Evolutionary conservation across 2,113 vertebrate species (phyloP).

Genomic region (Mionectes macconnelli): DNA sequence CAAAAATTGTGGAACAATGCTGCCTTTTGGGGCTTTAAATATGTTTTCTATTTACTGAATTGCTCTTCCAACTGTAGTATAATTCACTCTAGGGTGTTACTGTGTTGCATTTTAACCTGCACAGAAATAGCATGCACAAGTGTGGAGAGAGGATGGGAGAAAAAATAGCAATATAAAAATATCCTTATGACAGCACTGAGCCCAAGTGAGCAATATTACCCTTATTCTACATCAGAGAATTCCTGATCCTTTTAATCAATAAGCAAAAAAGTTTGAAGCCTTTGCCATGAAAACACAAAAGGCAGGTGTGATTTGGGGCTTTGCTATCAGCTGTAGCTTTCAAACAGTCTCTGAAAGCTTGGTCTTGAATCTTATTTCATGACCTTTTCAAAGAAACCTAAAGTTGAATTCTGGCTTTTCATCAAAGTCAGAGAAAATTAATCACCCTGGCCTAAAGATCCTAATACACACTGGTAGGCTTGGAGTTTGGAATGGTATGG

Average conservation of each 20-base stretch:
- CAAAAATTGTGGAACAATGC: neutral
- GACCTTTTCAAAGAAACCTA: neutral
- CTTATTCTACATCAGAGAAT: neutral
- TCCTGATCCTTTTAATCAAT: neutral
- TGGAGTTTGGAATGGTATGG: neutral
- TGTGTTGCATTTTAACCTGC: constrained; percentile 38
- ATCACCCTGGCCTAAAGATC: neutral
- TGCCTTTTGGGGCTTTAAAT: constrained; percentile 22
- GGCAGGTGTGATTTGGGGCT: neutral
- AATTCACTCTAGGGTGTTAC: constrained; percentile 40
- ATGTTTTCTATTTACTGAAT: constrained; percentile 43
- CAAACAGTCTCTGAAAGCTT: neutral
- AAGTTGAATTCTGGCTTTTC: neutral
- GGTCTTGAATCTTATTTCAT: neutral
- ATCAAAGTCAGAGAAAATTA: neutral
- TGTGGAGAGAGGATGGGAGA: constrained; percentile 2
- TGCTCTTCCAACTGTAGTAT: constrained; percentile 20
- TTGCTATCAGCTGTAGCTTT: neutral
- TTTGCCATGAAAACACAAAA: neutral
- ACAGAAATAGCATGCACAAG: constrained; percentile 36
- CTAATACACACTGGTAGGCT: neutral
- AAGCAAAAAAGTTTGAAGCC: neutral
- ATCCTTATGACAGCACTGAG: constrained; percentile 29
- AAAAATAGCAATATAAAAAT: constrained; percentile 50
- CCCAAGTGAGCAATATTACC: constrained; percentile 36